Evolutionary conservation across 2,797 vertebrate species (phyloP).

Genomic region (Nasua narica): DNA sequence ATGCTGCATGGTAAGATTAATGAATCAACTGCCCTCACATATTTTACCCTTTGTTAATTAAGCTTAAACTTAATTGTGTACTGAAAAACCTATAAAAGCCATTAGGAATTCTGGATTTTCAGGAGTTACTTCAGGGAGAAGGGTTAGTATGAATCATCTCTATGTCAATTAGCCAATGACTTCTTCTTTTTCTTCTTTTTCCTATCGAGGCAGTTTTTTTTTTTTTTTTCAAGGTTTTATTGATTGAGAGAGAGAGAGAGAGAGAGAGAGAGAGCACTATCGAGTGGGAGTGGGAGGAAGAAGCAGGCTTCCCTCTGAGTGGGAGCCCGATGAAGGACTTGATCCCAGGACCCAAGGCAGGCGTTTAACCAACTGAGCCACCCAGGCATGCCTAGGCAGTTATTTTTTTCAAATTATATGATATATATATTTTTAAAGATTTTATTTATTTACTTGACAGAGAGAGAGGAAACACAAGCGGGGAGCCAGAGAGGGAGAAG

Average conservation of each 20-base stretch:
- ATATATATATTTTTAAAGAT: too few species aligned
- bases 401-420: too few species aligned
- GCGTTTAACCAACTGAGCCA: too few species aligned
- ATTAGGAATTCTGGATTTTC: background rate
- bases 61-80: background rate
- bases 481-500: too few species aligned
- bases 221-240: background rate
- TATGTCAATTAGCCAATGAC: background rate
- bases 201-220: background rate
- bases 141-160: background rate
- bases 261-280: background rate
- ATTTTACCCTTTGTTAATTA: background rate
- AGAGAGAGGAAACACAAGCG: too few species aligned
- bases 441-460: too few species aligned
- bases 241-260: background rate
- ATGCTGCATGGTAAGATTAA: background rate
- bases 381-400: too few species aligned
- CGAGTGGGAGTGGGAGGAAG: rapidly evolving
- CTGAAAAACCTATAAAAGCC: background rate
- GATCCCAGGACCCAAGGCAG: too few species aligned
- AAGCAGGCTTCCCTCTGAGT: background rate
- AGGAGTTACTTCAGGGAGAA: background rate
- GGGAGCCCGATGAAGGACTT: background rate
- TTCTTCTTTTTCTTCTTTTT: background rate
- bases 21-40: background rate